These are phyloP conservation scores for Cyanoderma ruficeps DNA, from an alignment of 2,113 vertebrate species.

Conservation along the genomic window DNA sequence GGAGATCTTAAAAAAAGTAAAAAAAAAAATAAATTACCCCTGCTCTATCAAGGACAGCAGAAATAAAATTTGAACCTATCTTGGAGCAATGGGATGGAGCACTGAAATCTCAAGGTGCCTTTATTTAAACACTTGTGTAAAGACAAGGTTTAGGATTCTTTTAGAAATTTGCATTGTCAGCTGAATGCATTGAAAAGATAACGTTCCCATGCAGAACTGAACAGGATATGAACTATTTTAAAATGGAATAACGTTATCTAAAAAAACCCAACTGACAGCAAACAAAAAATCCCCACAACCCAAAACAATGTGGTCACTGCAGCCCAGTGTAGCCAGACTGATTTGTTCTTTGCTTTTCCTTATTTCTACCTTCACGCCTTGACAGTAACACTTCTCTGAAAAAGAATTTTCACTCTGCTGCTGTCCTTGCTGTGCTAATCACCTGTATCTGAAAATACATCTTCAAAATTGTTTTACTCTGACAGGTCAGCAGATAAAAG, in stretches of 20 bases:
- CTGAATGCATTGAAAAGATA: not conserved
- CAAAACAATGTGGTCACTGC: not conserved
- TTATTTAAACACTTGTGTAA: not conserved
- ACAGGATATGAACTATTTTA: not conserved
- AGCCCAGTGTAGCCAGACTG: not conserved
- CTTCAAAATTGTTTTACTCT: slow-evolving; percentile 64
- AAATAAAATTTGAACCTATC: not conserved
- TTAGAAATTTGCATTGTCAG: not conserved
- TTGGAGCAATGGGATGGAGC: not conserved
- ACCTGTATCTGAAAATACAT: slow-evolving; percentile 65
- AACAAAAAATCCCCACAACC: not conserved
- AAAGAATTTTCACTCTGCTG: slow-evolving; percentile 44
- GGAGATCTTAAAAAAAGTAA: not conserved
- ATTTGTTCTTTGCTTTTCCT: not conserved
- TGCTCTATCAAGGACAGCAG: not conserved
- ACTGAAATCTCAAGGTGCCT: not conserved
- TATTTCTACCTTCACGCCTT: not conserved
- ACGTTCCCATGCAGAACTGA: not conserved
- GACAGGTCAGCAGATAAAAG: slow-evolving; percentile 68
- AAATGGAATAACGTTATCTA: not conserved
- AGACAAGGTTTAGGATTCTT: not conserved
- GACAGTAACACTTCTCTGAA: not conserved
- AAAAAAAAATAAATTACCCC: not conserved
- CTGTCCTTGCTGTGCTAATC: slow-evolving; percentile 65
- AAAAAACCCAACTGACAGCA: not conserved